These are phyloP conservation scores for Pogonomyrmex barbatus DNA, from an alignment of 1,140 invertebrate species.

Conservation along the genomic window DNA sequence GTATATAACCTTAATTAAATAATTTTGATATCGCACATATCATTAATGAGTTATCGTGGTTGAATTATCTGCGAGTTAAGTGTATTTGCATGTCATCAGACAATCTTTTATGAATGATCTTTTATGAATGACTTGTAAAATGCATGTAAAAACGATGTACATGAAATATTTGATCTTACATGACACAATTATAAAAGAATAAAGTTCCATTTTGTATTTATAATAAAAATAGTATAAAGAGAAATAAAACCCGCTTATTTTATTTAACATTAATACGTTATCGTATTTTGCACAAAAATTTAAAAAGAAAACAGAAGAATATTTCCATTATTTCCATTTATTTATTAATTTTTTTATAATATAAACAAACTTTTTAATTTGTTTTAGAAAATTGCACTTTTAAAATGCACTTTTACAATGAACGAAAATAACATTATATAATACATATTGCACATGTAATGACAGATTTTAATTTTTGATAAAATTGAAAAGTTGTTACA, in stretches of 20 bases:
- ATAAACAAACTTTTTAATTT: not conserved
- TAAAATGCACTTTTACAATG: not conserved
- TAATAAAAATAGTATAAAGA: conserved; percentile 41
- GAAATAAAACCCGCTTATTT: conserved; percentile 45
- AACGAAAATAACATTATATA: not conserved
- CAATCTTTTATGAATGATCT: not conserved
- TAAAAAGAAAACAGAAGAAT: not conserved
- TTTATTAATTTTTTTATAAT: not conserved
- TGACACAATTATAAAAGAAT: conserved; percentile 19
- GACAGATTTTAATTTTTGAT: not conserved
- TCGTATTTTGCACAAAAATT: conserved; percentile 21
- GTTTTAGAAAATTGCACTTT: not conserved
- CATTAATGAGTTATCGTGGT: not conserved
- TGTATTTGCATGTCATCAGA: conserved; percentile 1
- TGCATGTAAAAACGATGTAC: not conserved
- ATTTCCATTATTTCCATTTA: not conserved
- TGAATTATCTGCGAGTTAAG: not conserved
- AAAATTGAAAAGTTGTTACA: not conserved
- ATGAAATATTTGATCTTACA: not conserved
- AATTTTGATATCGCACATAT: not conserved
- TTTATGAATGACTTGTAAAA: conserved; percentile 24
- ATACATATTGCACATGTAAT: not conserved
- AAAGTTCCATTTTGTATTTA: conserved; percentile 25
- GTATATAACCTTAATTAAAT: not conserved
- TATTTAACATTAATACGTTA: conserved; percentile 70